Percentiles rank a stretch among this genome's conserved stretches.
Conservation (phyloP, 2,888 invertebrate genomes). For the Malacosoma neustria region DNA sequence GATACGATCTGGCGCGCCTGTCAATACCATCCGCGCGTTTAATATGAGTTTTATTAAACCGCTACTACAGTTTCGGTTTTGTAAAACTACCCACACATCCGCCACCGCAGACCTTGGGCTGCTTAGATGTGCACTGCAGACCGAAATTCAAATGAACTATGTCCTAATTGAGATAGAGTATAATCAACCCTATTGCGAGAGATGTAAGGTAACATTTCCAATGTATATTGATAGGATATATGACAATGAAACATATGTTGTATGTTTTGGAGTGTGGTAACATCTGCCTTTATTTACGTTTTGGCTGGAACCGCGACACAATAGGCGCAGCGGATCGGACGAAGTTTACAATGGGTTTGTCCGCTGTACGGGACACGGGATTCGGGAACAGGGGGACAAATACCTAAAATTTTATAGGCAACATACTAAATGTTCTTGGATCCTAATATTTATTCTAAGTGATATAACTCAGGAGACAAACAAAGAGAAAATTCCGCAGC, state of each 20-base stretch:
- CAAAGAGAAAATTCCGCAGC: too few relatives aligned
- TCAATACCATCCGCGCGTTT: slow-evolving; percentile 54
- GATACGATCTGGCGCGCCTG: slow-evolving; percentile 32
- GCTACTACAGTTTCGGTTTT: slow-evolving; percentile 57
- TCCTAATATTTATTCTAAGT: too few relatives aligned
- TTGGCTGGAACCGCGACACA: slow-evolving; percentile 63
- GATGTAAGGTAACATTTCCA: slow-evolving; percentile 19
- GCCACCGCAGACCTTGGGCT: slow-evolving; percentile 32
- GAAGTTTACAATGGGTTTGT: slow-evolving; percentile 41
- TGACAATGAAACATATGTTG: slow-evolving; percentile 16
- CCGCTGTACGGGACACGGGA: slow-evolving; percentile 15
- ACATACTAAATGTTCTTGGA: not conserved
- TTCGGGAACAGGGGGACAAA: slow-evolving; percentile 2
- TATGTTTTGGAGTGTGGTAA: slow-evolving; percentile 61
- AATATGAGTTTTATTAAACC: slow-evolving; percentile 68
- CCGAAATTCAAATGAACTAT: slow-evolving; percentile 4
- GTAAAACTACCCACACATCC: slow-evolving; percentile 65
- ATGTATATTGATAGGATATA: slow-evolving; percentile 12
- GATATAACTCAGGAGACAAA: too few relatives aligned
- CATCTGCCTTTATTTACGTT: slow-evolving; percentile 74
- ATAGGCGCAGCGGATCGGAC: slow-evolving; percentile 61
- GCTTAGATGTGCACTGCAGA: slow-evolving; percentile 25
- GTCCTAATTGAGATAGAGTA: too few relatives aligned
- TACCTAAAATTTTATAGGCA: not conserved
- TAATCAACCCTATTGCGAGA: slow-evolving; percentile 9